Conservation (phyloP, 2,113 vertebrate species). For the Collichthys lucidus region DNA sequence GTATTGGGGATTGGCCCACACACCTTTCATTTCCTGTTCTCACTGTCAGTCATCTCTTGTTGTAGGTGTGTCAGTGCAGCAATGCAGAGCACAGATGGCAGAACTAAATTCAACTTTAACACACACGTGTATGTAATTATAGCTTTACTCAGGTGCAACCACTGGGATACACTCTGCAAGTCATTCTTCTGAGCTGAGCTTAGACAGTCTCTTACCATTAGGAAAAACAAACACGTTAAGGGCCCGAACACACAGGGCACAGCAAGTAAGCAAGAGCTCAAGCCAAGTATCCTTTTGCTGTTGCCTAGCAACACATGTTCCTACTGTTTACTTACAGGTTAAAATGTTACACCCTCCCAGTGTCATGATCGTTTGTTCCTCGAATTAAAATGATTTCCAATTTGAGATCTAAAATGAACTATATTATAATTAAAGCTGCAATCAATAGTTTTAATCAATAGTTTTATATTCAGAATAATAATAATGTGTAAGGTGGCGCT, state of each 20-base stretch:
- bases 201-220: not conserved
- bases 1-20: not conserved
- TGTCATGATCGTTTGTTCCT: not conserved
- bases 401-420: not conserved
- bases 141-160: slow-evolving; percentile 11
- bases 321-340: not conserved
- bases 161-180: not conserved
- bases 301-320: slow-evolving; percentile 27
- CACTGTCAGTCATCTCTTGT: not conserved
- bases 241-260: not conserved
- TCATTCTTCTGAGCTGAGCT: not conserved
- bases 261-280: not conserved
- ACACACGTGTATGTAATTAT: not conserved
- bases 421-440: not conserved
- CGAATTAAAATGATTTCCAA: not conserved
- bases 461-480: not conserved
- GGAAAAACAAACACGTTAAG: not conserved
- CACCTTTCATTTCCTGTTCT: slow-evolving; percentile 18
- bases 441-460: not conserved
- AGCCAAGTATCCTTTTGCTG: slow-evolving; percentile 15
- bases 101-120: not conserved
- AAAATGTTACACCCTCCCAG: not conserved
- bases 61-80: not conserved
- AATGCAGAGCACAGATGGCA: not conserved
- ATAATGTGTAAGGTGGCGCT: not conserved